These are phyloP conservation scores for Fopius arisanus DNA, from an alignment of 1,140 invertebrate species.

Conservation along the genomic window DNA sequence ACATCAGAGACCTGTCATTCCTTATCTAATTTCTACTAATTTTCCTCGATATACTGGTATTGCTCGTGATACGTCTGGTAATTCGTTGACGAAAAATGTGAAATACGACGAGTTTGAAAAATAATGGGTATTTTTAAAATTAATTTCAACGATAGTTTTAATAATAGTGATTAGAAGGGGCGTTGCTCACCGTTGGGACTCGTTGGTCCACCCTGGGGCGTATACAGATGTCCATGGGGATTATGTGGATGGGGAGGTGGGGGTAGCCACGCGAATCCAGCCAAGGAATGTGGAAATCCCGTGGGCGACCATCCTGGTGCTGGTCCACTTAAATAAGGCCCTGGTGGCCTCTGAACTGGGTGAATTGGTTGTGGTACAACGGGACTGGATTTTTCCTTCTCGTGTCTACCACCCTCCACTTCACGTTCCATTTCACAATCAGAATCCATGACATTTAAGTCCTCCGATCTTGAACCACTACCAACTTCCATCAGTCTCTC, in stretches of 20 bases:
- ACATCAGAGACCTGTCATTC: conserved; percentile 9
- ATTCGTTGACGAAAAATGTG: neutral
- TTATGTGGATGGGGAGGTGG: conserved; percentile 62
- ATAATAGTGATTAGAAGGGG: conserved; percentile 1
- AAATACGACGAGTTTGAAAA: no score
- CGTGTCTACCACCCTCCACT: conserved; percentile 40
- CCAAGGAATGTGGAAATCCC: conserved; percentile 60
- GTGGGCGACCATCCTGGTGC: conserved; percentile 55
- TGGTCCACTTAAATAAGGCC: conserved; percentile 53
- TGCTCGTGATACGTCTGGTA: neutral
- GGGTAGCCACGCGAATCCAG: conserved; percentile 61
- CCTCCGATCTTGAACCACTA: conserved; percentile 57
- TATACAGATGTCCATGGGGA: conserved; percentile 61
- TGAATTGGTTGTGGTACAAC: conserved; percentile 63
- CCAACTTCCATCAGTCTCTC: conserved; percentile 53
- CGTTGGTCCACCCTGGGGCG: conserved; percentile 57
- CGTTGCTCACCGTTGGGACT: conserved; percentile 60
- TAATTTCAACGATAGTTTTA: neutral
- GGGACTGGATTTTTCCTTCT: conserved; percentile 60
- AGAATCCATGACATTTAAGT: conserved; percentile 63
- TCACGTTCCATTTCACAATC: conserved; percentile 58
- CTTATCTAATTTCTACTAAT: conserved; percentile 20
- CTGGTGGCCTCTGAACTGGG: conserved; percentile 58
- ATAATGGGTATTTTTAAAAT: no score
- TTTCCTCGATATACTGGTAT: neutral